phyloP scores from a whole-genome alignment of 2,113 vertebrate genomes.

The Sturnira hondurensis region DNA sequence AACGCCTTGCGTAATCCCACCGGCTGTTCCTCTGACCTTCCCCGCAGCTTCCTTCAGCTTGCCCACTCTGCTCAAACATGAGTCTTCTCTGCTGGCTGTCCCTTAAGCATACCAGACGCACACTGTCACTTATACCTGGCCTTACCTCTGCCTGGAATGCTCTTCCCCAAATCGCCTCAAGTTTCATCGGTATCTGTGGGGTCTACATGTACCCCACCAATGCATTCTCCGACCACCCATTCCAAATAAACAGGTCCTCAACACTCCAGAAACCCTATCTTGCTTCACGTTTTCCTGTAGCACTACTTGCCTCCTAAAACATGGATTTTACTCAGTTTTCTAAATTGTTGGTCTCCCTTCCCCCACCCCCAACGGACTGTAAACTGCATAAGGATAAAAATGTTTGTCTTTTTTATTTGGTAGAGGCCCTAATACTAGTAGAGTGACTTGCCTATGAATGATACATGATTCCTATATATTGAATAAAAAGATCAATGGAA shows the following conservation, averaged over 20 bases:
- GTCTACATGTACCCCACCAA: neutral
- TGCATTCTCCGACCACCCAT: neutral
- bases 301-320: neutral
- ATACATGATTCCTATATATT: neutral
- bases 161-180: neutral
- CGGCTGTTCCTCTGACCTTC: neutral
- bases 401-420: neutral
- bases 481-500: neutral
- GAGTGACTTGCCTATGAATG: neutral
- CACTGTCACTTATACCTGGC: neutral
- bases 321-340: neutral
- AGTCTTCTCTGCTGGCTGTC: neutral
- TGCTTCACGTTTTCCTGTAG: neutral
- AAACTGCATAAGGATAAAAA: neutral
- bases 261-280: neutral
- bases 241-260: neutral
- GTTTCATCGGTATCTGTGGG: neutral
- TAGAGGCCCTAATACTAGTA: neutral
- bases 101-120: neutral
- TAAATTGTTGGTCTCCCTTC: neutral
- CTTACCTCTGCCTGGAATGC: neutral
- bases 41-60: neutral
- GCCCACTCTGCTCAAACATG: neutral
- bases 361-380: neutral
- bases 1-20: neutral